A percentile compares a stretch with the other conserved stretches of the same genome.
Evolutionary conservation across 2,113 vertebrate species (phyloP).

Genomic region (Pachycephala philippinensis): DNA sequence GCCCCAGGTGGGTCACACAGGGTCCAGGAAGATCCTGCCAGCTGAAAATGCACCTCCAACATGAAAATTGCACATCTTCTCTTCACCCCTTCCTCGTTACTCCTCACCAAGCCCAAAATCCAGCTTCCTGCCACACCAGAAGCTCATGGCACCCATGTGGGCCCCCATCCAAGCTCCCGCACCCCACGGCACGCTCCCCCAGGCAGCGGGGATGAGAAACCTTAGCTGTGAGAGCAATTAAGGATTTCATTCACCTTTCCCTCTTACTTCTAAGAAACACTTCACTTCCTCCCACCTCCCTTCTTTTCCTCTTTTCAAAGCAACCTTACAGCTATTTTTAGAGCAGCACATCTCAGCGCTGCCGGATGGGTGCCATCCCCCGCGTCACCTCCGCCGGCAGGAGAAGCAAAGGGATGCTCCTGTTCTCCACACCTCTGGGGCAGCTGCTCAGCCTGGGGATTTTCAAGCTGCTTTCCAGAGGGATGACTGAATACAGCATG

Average conservation of each 20-base stretch:
- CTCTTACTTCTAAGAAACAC: not conserved
- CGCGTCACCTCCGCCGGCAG: fast-evolving
- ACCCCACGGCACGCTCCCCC: fast-evolving
- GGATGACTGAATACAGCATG: not conserved
- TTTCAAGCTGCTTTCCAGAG: not conserved
- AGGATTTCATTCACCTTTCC: not conserved
- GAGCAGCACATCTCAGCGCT: not conserved
- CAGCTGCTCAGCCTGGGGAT: not conserved
- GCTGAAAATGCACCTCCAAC: not conserved
- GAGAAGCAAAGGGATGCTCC: not conserved
- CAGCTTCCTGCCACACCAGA: not conserved
- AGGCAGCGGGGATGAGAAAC: not conserved
- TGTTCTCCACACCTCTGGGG: not conserved
- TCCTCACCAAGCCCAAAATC: not conserved
- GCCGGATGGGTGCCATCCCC: not conserved
- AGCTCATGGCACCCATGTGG: fast-evolving
- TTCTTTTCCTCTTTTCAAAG: not conserved
- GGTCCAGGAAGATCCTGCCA: not conserved
- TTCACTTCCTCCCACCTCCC: not conserved
- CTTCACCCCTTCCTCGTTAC: not conserved
- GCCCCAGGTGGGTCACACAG: not conserved
- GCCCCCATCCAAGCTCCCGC: fast-evolving
- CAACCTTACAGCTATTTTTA: not conserved
- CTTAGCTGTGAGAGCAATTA: not conserved
- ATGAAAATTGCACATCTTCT: fast-evolving